Percentiles rank a stretch among this genome's conserved stretches.
phyloP scores from a whole-genome alignment of 2,113 vertebrate species.

The Pteropus alecto region DNA sequence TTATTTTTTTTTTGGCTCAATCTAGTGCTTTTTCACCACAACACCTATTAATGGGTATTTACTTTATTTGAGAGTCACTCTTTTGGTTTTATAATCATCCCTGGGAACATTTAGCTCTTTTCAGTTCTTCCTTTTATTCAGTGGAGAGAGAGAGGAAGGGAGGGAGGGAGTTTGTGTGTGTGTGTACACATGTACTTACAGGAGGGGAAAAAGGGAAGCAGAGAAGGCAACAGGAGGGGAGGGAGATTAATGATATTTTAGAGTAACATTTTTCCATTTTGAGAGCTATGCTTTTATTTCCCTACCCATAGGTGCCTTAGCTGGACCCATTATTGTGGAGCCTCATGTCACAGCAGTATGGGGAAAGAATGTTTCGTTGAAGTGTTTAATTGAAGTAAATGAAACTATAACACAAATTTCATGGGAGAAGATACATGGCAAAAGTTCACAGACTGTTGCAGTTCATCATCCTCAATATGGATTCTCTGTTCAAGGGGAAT shows the following conservation, averaged over 20 bases:
- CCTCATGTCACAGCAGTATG: slow-evolving; percentile 91
- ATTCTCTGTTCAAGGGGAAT: slow-evolving; percentile 90
- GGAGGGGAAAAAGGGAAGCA: background rate
- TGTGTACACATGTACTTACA: background rate
- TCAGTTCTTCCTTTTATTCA: background rate
- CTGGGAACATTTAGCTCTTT: background rate
- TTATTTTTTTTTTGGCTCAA: background rate
- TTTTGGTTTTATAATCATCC: background rate
- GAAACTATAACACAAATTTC: slow-evolving; percentile 95
- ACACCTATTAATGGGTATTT: background rate
- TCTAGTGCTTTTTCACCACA: background rate
- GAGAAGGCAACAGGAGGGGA: background rate
- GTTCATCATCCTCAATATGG: slow-evolving; percentile 94
- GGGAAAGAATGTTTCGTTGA: slow-evolving; percentile 94
- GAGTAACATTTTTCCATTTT: background rate
- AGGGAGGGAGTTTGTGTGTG: no score
- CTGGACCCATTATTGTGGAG: slow-evolving; percentile 91
- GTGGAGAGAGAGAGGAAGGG: background rate
- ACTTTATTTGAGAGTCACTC: background rate
- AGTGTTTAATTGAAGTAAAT: slow-evolving; percentile 92
- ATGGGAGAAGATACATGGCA: slow-evolving; percentile 92
- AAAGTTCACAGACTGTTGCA: slow-evolving; percentile 90
- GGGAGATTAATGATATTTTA: background rate
- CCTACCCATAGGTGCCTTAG: slow-evolving; percentile 86
- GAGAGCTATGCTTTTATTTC: background rate